These are phyloP conservation scores for Virgularia gustaviana DNA, from an alignment of 92 coral and sea anemone species.

Conservation along the genomic window DNA sequence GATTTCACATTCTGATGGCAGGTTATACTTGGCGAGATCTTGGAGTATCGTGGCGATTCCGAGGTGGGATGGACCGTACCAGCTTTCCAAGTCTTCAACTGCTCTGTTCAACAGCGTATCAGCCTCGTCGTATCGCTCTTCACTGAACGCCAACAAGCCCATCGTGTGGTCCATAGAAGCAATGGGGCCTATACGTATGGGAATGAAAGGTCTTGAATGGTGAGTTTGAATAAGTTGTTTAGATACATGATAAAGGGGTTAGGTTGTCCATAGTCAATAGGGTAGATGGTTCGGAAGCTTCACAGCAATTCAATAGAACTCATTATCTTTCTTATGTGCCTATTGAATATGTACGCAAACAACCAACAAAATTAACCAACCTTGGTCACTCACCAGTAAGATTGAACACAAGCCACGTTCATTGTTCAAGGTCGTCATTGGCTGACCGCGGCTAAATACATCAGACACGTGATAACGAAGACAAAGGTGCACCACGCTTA, in stretches of 20 bases:
- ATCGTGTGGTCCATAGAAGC: slow-evolving; percentile 64
- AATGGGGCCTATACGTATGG: no score
- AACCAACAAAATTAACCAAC: no score
- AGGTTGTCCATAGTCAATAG: background rate
- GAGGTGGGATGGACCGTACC: slow-evolving; percentile 90
- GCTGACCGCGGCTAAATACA: no score
- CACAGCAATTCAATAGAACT: no score
- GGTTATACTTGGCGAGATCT: slow-evolving; percentile 70
- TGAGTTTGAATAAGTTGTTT: background rate
- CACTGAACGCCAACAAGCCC: slow-evolving; percentile 71
- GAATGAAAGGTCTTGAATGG: background rate
- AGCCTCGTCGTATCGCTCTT: slow-evolving; percentile 66
- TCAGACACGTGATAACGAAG: no score
- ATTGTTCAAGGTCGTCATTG: no score
- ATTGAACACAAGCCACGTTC: no score
- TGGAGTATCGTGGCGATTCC: slow-evolving; percentile 76
- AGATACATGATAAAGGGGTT: background rate
- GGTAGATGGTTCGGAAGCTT: background rate
- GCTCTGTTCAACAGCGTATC: slow-evolving; percentile 65
- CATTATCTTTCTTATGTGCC: no score
- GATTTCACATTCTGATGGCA: slow-evolving; percentile 54
- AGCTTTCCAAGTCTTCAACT: slow-evolving; percentile 65
- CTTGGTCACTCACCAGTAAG: no score
- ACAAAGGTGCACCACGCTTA: no score
- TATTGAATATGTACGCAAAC: no score